Evolutionary conservation across 2,888 invertebrate genomes (phyloP), one percentile per base, ranked within the genome.

Genomic region (Hypselothyrea guttata): DNA sequence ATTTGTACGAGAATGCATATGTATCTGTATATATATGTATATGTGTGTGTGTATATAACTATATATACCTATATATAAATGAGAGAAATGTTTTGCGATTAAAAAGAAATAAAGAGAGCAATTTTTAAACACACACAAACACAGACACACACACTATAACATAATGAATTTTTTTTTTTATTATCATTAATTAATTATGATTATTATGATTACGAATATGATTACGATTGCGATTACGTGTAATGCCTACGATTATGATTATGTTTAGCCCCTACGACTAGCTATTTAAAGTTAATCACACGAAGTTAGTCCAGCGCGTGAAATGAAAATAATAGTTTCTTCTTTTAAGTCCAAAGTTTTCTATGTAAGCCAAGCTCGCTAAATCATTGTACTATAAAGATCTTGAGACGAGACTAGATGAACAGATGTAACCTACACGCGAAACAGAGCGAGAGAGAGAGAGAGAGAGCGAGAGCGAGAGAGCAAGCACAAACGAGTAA

Each of bases 291-390:
- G 7, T 37, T 52, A 49, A 52, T 60, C 46, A 38, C 35, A 55
- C 38, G 38, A 69, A 64, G 64, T 52, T 2, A 22, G 22, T 22
- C 22, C 22, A 2, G 5, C 3, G 22, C 22, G 22, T 51, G 48
- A 55, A 41, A 47, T 35, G 42, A 38, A 11, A 54, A 45, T 41
- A 41, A 44, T 53, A 58, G 47, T 51, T 22, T 22, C 22, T 22
- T 22, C 5, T 22, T 22, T 58, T 57, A 51, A 62, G 46, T 67
- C 54, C 61, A 56, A 55, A 58, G 52, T 42, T 49, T 55, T 44
- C 30, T 53, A 27, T 68, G 49, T 67, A 67, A 68, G 53, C 49
- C 53, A 61, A 66, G 55, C 66, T 65, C 60, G 60, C 35, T 44
- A 52, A 45, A 28, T 27, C n/a, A n/a, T n/a, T n/a, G n/a, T n/a